Percentiles rank a stretch among this genome's conserved stretches.
Evolutionary conservation across 1,140 invertebrate species (phyloP).

Genomic region (Varroa destructor): DNA sequence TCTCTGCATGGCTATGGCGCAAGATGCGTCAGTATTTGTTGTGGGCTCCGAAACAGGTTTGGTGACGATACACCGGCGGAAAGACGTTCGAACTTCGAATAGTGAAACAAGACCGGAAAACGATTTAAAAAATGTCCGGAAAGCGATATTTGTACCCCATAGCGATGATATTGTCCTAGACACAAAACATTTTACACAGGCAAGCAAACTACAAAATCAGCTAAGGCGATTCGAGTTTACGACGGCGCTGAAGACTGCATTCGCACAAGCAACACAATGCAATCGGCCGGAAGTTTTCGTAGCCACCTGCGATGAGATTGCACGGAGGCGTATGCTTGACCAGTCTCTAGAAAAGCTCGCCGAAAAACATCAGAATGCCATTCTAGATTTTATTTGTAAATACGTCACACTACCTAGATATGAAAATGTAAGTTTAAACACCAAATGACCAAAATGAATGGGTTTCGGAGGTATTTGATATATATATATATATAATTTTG

Average conservation of each 20-base stretch:
- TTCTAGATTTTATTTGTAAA: slow-evolving; percentile 25
- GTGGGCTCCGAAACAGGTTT: slow-evolving; percentile 15
- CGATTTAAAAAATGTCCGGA: neutral
- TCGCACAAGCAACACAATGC: neutral
- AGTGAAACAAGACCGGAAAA: neutral
- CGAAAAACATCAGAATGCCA: slow-evolving; percentile 24
- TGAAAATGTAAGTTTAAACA: neutral
- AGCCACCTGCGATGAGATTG: slow-evolving; percentile 12
- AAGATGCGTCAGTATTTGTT: slow-evolving; percentile 8
- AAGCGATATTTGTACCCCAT: slow-evolving; percentile 2
- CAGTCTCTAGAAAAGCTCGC: neutral
- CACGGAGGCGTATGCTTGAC: slow-evolving; percentile 7
- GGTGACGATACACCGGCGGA: slow-evolving; percentile 12
- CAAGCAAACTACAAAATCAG: slow-evolving; percentile 12
- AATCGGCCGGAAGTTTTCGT: neutral
- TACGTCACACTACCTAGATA: slow-evolving; percentile 19
- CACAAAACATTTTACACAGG: neutral
- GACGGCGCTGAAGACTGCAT: slow-evolving; percentile 2
- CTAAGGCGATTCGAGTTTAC: slow-evolving; percentile 23
- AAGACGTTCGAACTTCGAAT: neutral
- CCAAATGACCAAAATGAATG: too few relatives aligned
- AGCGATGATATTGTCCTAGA: slow-evolving; percentile 23
- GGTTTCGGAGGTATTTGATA: too few relatives aligned
- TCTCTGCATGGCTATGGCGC: slow-evolving; percentile 58
- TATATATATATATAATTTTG: too few relatives aligned